Percentiles rank a stretch among this genome's conserved stretches.
Conservation (phyloP, 2,113 vertebrate species). For the Mus musculus region GRCm39 chrX:47112501-47113000, state of each 20-base stretch:
- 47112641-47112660: neutral
- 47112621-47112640: neutral
- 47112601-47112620: neutral
- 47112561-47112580: neutral
- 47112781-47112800: conserved; percentile 17
- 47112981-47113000: neutral
- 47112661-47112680: neutral
- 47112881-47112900: neutral
- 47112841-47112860: conserved; percentile 8
- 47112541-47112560: neutral
- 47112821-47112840: neutral
- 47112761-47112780: conserved; percentile 9
- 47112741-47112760: conserved; percentile 11
- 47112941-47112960: neutral
- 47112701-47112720: neutral
- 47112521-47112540: neutral
- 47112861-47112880: neutral
- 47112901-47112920: neutral
- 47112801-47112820: neutral
- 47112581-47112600: neutral
- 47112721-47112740: neutral
- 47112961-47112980: neutral
- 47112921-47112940: neutral
- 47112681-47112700: neutral
- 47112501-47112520: neutral